Percentiles rank a stretch among this genome's conserved stretches.
Conservation (phyloP, 2,113 vertebrate genomes). For the Saccopteryx leptura region DNA sequence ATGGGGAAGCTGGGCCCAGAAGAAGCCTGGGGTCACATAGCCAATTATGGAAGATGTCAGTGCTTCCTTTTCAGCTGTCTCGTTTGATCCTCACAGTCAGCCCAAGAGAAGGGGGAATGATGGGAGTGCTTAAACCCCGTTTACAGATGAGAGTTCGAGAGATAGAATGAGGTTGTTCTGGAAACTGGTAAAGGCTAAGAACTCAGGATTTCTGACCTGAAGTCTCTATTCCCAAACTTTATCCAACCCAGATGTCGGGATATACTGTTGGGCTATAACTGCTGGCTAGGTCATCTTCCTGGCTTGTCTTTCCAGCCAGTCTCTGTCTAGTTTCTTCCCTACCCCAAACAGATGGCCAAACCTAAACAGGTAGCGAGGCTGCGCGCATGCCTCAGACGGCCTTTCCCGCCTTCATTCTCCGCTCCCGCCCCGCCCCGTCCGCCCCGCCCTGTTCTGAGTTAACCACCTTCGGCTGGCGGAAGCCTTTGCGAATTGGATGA, state of each 20-base stretch:
- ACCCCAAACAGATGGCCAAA: not conserved
- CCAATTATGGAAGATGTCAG: not conserved
- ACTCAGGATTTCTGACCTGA: not conserved
- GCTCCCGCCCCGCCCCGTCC: not conserved
- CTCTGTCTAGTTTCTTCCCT: not conserved
- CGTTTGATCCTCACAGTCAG: not conserved
- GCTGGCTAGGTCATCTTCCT: not conserved
- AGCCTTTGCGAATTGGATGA: not conserved
- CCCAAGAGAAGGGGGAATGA: not conserved
- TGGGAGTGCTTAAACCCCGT: not conserved
- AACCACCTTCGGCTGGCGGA: not conserved
- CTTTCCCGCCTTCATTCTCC: not conserved
- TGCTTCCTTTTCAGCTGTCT: not conserved
- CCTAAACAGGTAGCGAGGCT: not conserved
- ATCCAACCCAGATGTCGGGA: not conserved
- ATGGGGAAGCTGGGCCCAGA: not conserved
- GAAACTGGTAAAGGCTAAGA: not conserved
- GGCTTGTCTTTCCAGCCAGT: not conserved
- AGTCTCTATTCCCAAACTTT: not conserved
- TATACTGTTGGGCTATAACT: not conserved
- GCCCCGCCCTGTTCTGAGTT: not conserved
- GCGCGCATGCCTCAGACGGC: rapidly evolving
- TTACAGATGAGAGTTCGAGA: not conserved
- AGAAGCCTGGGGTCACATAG: not conserved
- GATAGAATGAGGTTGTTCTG: not conserved